phyloP scores from a whole-genome alignment of 1,140 invertebrate genomes.

The Sycophaga agraensis region DNA sequence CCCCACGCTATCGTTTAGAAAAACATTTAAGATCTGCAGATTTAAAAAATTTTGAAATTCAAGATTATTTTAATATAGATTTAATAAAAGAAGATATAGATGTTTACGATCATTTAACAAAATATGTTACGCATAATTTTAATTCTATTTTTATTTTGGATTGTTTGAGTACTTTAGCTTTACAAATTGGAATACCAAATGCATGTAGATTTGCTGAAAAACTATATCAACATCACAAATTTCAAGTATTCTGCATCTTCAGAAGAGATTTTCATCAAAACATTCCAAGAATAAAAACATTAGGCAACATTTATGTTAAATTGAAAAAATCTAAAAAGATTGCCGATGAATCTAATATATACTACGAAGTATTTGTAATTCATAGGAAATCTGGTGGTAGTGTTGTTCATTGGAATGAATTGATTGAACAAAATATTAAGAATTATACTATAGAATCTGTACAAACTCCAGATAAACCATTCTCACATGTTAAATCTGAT shows the following conservation, averaged over 20 bases:
- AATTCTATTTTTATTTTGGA: slow-evolving; percentile 44
- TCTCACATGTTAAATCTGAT: slow-evolving; percentile 28
- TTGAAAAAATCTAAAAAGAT: slow-evolving; percentile 33
- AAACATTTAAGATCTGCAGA: slow-evolving; percentile 31
- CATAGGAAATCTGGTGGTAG: slow-evolving; percentile 42
- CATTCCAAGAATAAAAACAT: slow-evolving; percentile 46
- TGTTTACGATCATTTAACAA: slow-evolving; percentile 35
- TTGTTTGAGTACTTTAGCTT: slow-evolving; percentile 46
- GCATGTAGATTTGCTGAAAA: slow-evolving; percentile 44
- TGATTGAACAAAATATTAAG: slow-evolving; percentile 39
- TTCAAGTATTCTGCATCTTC: slow-evolving; percentile 49
- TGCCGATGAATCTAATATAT: slow-evolving; percentile 33
- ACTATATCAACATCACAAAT: slow-evolving; percentile 35
- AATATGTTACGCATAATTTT: slow-evolving; percentile 26
- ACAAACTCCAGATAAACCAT: slow-evolving; percentile 22
- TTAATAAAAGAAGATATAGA: slow-evolving; percentile 36
- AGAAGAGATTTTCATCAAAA: slow-evolving; percentile 42
- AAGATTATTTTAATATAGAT: slow-evolving; percentile 45
- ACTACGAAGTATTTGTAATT: slow-evolving; percentile 37
- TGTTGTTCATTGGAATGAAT: slow-evolving; percentile 39
- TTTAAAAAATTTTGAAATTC: slow-evolving; percentile 38
- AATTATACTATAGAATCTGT: slow-evolving; percentile 38
- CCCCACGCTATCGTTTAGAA: slow-evolving; percentile 35
- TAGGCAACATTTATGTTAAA: slow-evolving; percentile 47
- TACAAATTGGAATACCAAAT: slow-evolving; percentile 41